These are phyloP conservation scores for Chelidonichthys spinosus DNA, from an alignment of 2,797 vertebrate genomes.

Conservation along the genomic window DNA sequence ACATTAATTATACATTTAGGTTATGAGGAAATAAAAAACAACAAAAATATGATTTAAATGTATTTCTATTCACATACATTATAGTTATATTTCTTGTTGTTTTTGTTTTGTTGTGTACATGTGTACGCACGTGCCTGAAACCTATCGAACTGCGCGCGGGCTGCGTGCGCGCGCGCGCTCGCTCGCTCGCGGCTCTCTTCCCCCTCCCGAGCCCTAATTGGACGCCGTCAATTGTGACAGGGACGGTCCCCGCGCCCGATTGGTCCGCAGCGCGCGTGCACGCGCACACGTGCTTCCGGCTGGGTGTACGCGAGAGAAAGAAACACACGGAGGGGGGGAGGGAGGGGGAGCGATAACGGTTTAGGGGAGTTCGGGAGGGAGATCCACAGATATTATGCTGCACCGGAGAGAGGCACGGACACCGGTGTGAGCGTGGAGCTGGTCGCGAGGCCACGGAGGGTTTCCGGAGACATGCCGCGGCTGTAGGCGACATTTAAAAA, in stretches of 20 bases:
- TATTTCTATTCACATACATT: too few relatives aligned
- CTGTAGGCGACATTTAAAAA: conserved; percentile 64
- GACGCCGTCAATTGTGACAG: conserved; percentile 82
- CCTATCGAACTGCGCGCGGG: conserved; percentile 24
- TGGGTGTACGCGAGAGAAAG: conserved; percentile 73
- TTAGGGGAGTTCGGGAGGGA: conserved; percentile 90
- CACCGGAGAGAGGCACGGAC: conserved; percentile 69
- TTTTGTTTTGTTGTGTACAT: conserved; percentile 60
- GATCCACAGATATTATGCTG: conserved; percentile 88
- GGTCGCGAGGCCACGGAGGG: conserved; percentile 78
- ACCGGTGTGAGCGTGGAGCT: conserved; percentile 65
- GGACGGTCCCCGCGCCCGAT: conserved; percentile 75
- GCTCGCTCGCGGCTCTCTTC: conserved; percentile 29
- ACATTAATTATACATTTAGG: too few relatives aligned
- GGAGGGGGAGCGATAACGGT: conserved; percentile 80
- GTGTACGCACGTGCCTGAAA: conserved; percentile 43
- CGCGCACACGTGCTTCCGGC: conserved; percentile 93
- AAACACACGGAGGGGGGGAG: conserved; percentile 55
- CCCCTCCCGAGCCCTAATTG: conserved; percentile 81
- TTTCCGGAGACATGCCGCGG: conserved; percentile 79
- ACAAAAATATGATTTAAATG: too few relatives aligned
- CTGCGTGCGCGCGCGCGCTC: background rate
- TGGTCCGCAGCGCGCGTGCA: conserved; percentile 88
- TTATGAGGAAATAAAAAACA: background rate
- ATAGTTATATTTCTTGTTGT: conserved; percentile 38